Percentiles rank a stretch among this genome's conserved stretches.
Conservation (phyloP, 2,888 invertebrate genomes). For the Ischnura elegans region DNA sequence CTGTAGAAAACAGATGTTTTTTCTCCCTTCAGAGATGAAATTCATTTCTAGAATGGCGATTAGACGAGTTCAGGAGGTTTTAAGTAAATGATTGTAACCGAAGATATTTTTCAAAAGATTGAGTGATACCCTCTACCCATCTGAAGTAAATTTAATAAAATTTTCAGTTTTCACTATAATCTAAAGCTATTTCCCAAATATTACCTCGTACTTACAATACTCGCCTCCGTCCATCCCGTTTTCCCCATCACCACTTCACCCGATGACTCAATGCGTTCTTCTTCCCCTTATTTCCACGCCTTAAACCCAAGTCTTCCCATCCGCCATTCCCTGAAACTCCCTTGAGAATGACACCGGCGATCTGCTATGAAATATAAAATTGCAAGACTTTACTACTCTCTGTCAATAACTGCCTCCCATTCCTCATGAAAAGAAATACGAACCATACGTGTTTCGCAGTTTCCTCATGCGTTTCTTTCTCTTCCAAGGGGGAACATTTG, state of each 20-base stretch:
- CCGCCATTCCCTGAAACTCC: neutral
- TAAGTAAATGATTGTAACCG: too few relatives aligned
- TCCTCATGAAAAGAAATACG: conserved; percentile 53
- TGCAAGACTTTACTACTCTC: conserved; percentile 63
- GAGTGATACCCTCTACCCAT: neutral
- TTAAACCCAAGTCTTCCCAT: neutral
- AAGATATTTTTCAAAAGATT: too few relatives aligned
- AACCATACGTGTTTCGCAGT: conserved; percentile 40
- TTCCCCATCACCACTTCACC: neutral
- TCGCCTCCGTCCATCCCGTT: neutral
- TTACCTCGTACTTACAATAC: neutral
- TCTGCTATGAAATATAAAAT: conserved; percentile 62
- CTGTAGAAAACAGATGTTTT: too few relatives aligned
- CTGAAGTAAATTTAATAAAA: neutral
- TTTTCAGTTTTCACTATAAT: neutral
- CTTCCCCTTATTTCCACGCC: neutral
- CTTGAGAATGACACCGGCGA: conserved; percentile 48
- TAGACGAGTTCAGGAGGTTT: too few relatives aligned
- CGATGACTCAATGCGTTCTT: neutral
- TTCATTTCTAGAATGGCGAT: too few relatives aligned
- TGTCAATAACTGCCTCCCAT: conserved; percentile 60
- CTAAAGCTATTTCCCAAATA: neutral
- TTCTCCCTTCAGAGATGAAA: too few relatives aligned
- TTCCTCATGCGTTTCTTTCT: neutral
- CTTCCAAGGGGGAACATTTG: conserved; percentile 1